Percentiles rank a stretch among this genome's conserved stretches.
These are phyloP conservation scores for Zhuqinia jingwanae DNA, from an alignment of 2,888 invertebrate genomes.

Conservation along the genomic window DNA sequence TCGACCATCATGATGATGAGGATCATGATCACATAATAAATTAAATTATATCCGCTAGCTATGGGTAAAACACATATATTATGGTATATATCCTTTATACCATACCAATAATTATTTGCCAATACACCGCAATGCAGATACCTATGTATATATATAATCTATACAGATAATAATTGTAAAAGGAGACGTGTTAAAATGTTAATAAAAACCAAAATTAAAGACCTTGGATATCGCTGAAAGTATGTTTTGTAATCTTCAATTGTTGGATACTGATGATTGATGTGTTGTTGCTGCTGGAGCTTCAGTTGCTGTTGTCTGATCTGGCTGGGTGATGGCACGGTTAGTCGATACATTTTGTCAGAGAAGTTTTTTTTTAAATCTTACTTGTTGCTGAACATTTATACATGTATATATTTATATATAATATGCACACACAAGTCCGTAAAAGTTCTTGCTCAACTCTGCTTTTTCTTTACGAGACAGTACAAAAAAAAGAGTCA, in stretches of 20 bases:
- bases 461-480: conserved; percentile 20
- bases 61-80: no score
- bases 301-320: conserved; percentile 57
- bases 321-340: conserved; percentile 68
- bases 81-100: no score
- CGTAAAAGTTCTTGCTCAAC: not conserved
- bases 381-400: not conserved
- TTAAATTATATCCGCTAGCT: no score
- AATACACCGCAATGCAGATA: no score
- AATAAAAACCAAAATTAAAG: not conserved
- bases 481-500: not conserved
- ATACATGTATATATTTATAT: not conserved
- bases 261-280: conserved; percentile 63
- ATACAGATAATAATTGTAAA: no score
- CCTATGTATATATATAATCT: no score
- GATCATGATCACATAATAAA: no score
- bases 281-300: conserved; percentile 69
- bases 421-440: not conserved
- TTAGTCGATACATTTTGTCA: conserved; percentile 62
- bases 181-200: no score
- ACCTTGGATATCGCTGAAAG: conserved; percentile 73
- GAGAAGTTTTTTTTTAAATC: not conserved
- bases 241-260: conserved; percentile 70
- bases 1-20: no score
- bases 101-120: no score